These are phyloP conservation scores for Thymelicus sylvestris DNA, from an alignment of 2,888 invertebrate species.

Conservation along the genomic window DNA sequence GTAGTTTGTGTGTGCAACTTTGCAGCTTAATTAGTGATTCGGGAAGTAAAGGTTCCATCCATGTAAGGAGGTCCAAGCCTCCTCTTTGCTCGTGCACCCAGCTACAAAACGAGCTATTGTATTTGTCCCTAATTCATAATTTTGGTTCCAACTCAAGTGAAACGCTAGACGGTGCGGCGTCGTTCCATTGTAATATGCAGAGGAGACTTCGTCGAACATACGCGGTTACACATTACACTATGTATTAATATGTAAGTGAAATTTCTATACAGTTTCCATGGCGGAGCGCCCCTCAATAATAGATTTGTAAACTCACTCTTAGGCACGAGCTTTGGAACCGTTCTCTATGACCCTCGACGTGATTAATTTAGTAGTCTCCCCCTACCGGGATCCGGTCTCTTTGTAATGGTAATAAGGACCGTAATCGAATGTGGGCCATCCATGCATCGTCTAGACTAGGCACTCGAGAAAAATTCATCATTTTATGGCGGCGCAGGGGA, in stretches of 20 bases:
- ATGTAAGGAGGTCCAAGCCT: too few species aligned
- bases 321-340: conserved; percentile 37
- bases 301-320: conserved; percentile 39
- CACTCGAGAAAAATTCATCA: conserved; percentile 39
- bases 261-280: conserved; percentile 34
- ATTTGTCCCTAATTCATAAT: neutral
- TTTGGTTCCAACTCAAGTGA: neutral
- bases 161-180: neutral
- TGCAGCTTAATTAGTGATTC: too few species aligned
- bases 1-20: too few species aligned
- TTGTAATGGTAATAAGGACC: conserved; percentile 24
- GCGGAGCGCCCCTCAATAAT: conserved; percentile 34
- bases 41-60: too few species aligned
- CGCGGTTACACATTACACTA: neutral
- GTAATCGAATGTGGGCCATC: conserved; percentile 11
- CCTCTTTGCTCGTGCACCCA: too few species aligned
- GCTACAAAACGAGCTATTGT: too few species aligned
- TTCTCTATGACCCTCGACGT: conserved; percentile 37
- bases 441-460: conserved; percentile 35
- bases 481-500: conserved; percentile 33
- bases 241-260: conserved; percentile 16
- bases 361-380: conserved; percentile 32
- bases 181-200: conserved; percentile 3
- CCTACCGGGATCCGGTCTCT: conserved; percentile 10
- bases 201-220: neutral